phyloP scores from a whole-genome alignment of 2,113 vertebrate genomes.

The Monopterus albus region DNA sequence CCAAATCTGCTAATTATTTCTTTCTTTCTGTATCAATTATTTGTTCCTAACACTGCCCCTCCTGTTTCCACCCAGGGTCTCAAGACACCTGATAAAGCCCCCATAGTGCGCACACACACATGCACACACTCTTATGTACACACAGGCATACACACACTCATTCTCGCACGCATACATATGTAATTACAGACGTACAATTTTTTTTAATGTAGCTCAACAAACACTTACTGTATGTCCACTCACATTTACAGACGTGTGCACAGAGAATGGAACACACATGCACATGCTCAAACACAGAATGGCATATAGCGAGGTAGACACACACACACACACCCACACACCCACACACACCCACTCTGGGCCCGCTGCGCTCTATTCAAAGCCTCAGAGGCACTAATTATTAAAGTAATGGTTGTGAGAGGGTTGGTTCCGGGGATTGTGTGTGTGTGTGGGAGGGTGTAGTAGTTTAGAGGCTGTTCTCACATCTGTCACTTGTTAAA shows the following conservation, averaged over 20 bases:
- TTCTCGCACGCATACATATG: constrained; percentile 28
- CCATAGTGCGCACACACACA: constrained; percentile 32
- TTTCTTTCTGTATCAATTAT: constrained; percentile 85
- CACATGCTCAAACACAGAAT: constrained; percentile 27
- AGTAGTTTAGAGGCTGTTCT: constrained; percentile 62
- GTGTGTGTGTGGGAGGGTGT: constrained; percentile 37
- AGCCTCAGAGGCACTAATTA: constrained; percentile 86
- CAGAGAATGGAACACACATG: not conserved
- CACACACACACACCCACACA: constrained; percentile 41
- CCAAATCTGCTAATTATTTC: constrained; percentile 86
- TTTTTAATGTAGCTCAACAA: constrained; percentile 20
- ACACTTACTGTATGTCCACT: constrained; percentile 35
- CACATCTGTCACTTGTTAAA: constrained; percentile 84
- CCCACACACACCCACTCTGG: constrained; percentile 57
- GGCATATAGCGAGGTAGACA: constrained; percentile 15
- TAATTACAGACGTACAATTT: constrained; percentile 44
- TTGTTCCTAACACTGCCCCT: constrained; percentile 80
- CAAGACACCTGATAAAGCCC: constrained; percentile 81
- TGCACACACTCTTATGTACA: not conserved
- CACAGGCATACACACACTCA: constrained; percentile 1
- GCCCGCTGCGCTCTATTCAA: constrained; percentile 79
- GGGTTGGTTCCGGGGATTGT: constrained; percentile 69
- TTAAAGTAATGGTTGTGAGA: constrained; percentile 82
- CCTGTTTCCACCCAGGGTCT: constrained; percentile 72
- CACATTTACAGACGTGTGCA: constrained; percentile 34